Base-by-base conservation (phyloP, 2,888 invertebrate species). In the Drosophila infuscata region DNA sequence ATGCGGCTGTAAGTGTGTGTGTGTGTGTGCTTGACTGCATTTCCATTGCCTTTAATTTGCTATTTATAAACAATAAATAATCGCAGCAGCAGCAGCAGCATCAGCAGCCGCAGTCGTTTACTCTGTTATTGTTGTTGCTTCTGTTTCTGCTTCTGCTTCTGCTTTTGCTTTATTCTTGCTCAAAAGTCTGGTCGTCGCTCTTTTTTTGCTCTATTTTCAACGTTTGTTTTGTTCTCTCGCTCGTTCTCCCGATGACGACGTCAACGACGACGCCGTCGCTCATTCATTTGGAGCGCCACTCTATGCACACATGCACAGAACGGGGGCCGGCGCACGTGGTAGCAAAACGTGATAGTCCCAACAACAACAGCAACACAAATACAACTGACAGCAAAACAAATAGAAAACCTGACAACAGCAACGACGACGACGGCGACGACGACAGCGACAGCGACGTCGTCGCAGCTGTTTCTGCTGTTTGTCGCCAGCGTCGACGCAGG, bases 281-380 rank as follows among this genome's bases (percentile, higher is more conserved):
- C 80, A 81, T 81, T 81, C 68, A 74, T 61, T 77, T 69, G 63
- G 58, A 76, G 77, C 79, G 79, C 68, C 68, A 78, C 67, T 70
- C 54, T 51, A 62, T 51, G 12, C 66, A 80, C 78, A 73, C 74
- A 81, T 70, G 76, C 72, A 30, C 36, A 60, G 67, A 59, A 74
- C 67, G 61, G 71, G 74, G 76, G 66, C 79, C 79, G 84, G 87
- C 87, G 92, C 92, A 92, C 92, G 92, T 92, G 92, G 92, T 90
- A 82, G 80, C 76, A 81, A 92, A 92, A 92, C 92, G 92, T 92
- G 92, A 92, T 92, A 91, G 83, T 78, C 46, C 15, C 15, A 15
- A 81, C 90, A 91, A 90, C 72, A 86, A 83, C 80, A 81, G 30
- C 20, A 79, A 73, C 29, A 38, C 12, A n/a, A 56, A 56, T 15